Percentiles rank a stretch among this genome's conserved stretches.
Evolutionary conservation across 2,888 invertebrate species (phyloP).

Genomic region (Cylindroiulus punctatus): DNA sequence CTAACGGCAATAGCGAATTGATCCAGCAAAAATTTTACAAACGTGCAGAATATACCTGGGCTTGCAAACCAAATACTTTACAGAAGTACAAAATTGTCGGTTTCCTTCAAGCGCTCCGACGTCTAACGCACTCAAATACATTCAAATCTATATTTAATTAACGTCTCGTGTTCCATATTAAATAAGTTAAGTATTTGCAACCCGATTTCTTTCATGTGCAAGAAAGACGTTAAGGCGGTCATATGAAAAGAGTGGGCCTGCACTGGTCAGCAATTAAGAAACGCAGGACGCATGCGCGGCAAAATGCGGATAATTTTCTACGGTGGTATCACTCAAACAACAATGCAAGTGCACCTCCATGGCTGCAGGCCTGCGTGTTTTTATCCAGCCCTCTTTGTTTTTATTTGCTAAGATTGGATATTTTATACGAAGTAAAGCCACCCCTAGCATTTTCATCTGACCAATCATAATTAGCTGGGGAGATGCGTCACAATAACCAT

Average conservation of each 20-base stretch:
- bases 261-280: constrained; percentile 33
- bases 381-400: constrained; percentile 42
- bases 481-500: background rate
- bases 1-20: too few relatives aligned
- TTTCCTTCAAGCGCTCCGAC: background rate
- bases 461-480: constrained; percentile 20
- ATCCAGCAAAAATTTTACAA: too few relatives aligned
- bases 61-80: too few relatives aligned
- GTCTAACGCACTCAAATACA: background rate
- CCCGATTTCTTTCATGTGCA: background rate
- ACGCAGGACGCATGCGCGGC: background rate
- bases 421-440: constrained; percentile 23
- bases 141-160: background rate
- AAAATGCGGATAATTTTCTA: background rate
- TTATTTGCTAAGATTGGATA: constrained; percentile 42
- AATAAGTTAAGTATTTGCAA: background rate
- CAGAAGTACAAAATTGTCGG: background rate
- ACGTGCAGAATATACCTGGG: too few relatives aligned
- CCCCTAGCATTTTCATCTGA: constrained; percentile 22
- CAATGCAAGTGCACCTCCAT: constrained; percentile 21
- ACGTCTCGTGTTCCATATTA: background rate
- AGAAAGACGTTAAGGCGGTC: background rate
- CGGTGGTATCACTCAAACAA: background rate
- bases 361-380: background rate
- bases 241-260: constrained; percentile 16